phyloP scores from a whole-genome alignment of 2,888 invertebrate species.

The Hyposoter didymator region DNA sequence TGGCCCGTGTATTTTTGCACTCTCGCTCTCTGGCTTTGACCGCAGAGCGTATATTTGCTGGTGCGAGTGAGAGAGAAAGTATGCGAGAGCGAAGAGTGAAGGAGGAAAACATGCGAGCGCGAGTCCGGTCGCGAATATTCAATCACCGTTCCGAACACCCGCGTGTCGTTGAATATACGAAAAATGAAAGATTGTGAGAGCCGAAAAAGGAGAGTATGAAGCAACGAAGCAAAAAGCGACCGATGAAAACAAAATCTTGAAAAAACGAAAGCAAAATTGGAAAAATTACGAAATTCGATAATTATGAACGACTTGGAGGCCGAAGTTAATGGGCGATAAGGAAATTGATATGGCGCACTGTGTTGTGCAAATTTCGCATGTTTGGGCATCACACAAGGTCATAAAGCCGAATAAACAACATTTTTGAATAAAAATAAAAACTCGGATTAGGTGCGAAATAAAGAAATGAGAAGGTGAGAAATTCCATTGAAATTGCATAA shows the following conservation, averaged over 20 bases:
- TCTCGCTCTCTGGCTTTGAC: constrained; percentile 43
- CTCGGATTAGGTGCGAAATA: neutral
- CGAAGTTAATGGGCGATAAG: constrained; percentile 26
- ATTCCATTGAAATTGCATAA: constrained; percentile 62
- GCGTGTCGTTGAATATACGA: constrained; percentile 24
- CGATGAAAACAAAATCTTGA: neutral
- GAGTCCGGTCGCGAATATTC: constrained; percentile 72
- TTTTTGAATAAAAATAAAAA: neutral
- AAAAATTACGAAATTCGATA: constrained; percentile 6
- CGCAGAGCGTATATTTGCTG: neutral
- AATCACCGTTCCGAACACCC: constrained; percentile 72
- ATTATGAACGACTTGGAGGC: constrained; percentile 1
- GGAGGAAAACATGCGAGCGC: constrained; percentile 54
- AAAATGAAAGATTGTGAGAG: constrained; percentile 15
- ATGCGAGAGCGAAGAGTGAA: constrained; percentile 15
- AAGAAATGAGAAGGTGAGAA: neutral
- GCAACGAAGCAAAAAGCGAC: neutral
- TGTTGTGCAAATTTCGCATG: constrained; percentile 7
- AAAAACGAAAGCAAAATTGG: neutral
- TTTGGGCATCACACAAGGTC: neutral
- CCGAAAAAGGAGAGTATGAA: no score
- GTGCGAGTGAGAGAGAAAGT: neutral
- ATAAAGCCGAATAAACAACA: neutral
- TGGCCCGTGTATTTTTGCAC: constrained; percentile 73
- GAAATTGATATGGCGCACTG: neutral